Conservation (phyloP, 1,140 invertebrate species). For the Phymastichus coffea region DNA sequence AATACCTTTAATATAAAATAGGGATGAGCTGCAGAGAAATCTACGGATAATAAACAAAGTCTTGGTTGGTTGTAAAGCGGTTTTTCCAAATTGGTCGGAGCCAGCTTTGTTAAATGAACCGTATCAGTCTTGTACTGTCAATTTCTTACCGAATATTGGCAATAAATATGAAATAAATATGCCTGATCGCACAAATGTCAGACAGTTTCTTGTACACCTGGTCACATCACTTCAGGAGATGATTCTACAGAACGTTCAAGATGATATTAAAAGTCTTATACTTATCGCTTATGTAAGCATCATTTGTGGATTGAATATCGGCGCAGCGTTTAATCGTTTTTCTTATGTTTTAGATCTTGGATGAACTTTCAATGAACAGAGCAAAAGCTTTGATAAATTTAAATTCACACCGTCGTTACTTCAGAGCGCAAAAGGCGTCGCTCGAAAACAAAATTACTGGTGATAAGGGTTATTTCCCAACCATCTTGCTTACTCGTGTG, state of each 20-base stretch:
- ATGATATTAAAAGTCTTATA: conserved; percentile 74
- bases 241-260: conserved; percentile 63
- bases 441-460: too few species aligned
- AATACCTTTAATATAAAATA: conserved; percentile 14
- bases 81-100: conserved; percentile 65
- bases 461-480: conserved; percentile 60
- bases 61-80: conserved; percentile 56
- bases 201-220: conserved; percentile 57
- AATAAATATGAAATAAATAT: conserved; percentile 54
- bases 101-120: conserved; percentile 53
- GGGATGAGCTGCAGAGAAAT: conserved; percentile 56
- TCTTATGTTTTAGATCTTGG: too few species aligned
- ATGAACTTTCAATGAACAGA: too few species aligned
- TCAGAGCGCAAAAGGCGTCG: too few species aligned
- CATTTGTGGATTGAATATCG: too few species aligned
- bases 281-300: conserved; percentile 52
- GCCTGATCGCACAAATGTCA: conserved; percentile 65
- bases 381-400: too few species aligned
- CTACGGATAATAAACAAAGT: conserved; percentile 48
- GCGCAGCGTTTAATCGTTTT: too few species aligned
- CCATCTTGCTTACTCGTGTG: conserved; percentile 64
- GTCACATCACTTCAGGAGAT: conserved; percentile 60
- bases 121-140: conserved; percentile 40
- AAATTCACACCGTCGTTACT: too few species aligned
- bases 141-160: conserved; percentile 51